Conservation (phyloP, 2,888 invertebrate species). For the Endotricha flammealis region DNA sequence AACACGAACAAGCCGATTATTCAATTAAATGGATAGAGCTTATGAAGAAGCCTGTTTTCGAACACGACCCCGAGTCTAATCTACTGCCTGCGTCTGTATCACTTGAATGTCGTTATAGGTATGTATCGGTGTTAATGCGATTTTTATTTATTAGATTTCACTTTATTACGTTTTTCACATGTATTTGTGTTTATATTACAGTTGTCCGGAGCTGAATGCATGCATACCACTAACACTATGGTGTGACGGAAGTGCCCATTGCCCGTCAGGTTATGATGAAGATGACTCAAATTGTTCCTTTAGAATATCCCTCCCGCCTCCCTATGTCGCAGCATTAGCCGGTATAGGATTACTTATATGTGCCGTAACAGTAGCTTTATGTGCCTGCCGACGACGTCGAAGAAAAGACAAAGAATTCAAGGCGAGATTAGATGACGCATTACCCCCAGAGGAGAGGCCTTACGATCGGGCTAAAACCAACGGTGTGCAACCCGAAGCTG, state of each 20-base stretch:
- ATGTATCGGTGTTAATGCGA: constrained; percentile 33
- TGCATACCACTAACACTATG: constrained; percentile 87
- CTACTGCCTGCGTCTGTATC: constrained; percentile 63
- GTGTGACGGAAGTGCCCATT: constrained; percentile 89
- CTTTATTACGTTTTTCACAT: constrained; percentile 3
- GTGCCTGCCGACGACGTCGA: constrained; percentile 79
- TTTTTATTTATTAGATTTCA: too few relatives aligned
- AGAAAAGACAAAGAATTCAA: constrained; percentile 80
- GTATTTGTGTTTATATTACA: constrained; percentile 41
- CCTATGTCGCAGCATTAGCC: constrained; percentile 82
- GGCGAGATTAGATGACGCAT: constrained; percentile 77
- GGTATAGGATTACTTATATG: constrained; percentile 80
- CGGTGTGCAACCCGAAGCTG: constrained; percentile 60
- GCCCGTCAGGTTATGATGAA: constrained; percentile 90
- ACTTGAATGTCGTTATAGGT: constrained; percentile 85
- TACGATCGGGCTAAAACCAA: constrained; percentile 78
- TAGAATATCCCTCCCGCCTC: constrained; percentile 81
- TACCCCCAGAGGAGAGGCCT: constrained; percentile 78
- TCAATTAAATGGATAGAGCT: constrained; percentile 88
- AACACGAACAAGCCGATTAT: constrained; percentile 85
- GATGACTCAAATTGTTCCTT: constrained; percentile 86
- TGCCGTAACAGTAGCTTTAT: constrained; percentile 77
- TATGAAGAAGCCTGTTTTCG: constrained; percentile 79
- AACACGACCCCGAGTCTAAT: constrained; percentile 73
- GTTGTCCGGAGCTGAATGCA: constrained; percentile 88